phyloP scores from a whole-genome alignment of 2,797 vertebrate species.

The Carcharodon carcharias region DNA sequence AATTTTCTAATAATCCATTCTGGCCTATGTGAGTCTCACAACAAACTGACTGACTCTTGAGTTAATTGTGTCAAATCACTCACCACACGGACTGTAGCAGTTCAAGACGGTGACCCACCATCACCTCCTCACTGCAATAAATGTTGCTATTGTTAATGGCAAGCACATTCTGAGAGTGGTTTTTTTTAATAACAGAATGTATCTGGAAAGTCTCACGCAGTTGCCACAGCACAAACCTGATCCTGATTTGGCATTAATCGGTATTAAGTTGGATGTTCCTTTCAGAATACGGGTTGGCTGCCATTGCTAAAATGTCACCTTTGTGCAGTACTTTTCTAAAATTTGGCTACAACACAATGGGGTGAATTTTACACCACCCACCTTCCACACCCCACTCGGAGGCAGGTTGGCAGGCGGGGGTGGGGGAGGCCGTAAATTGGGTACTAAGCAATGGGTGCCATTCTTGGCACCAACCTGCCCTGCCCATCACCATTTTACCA shows the following conservation, averaged over 20 bases:
- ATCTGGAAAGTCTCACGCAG: no score
- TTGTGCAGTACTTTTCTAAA: background rate
- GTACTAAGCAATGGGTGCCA: no score
- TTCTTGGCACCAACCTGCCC: no score
- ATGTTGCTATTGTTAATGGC: background rate
- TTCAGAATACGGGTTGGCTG: background rate
- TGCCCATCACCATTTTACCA: no score
- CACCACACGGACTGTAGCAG: background rate
- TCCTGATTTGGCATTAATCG: no score
- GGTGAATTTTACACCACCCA: no score
- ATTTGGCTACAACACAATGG: background rate
- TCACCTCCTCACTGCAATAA: background rate
- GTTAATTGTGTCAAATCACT: background rate
- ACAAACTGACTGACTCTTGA: background rate
- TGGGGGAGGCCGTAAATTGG: background rate
- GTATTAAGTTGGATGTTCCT: background rate
- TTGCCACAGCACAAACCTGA: no score
- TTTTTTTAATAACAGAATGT: no score
- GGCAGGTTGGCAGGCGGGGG: no score
- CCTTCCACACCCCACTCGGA: no score
- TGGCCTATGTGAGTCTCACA: background rate
- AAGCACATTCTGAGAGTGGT: no score
- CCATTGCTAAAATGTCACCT: background rate
- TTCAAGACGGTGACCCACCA: background rate
- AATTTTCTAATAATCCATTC: background rate